phyloP scores from a whole-genome alignment of 2,113 vertebrate genomes.

The Peucedramus taeniatus region DNA sequence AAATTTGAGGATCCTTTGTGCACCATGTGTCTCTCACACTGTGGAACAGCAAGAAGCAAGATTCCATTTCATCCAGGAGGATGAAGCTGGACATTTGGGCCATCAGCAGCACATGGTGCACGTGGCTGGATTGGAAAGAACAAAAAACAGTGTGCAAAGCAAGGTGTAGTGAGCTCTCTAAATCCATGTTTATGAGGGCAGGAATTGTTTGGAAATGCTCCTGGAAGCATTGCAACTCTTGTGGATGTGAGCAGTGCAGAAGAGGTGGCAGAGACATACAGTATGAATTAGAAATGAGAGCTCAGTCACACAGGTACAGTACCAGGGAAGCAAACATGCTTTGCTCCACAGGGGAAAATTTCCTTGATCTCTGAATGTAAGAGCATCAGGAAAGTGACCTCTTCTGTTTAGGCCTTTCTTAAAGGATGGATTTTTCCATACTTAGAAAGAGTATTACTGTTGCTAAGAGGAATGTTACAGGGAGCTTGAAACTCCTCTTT shows the following conservation, averaged over 20 bases:
- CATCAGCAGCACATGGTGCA: background rate
- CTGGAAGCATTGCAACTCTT: background rate
- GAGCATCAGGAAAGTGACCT: background rate
- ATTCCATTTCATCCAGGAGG: background rate
- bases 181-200: background rate
- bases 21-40: rapidly evolving
- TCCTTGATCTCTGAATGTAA: background rate
- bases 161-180: background rate
- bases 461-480: background rate
- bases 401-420: background rate
- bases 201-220: background rate
- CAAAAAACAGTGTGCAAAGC: background rate
- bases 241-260: background rate
- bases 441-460: background rate
- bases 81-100: background rate
- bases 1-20: background rate
- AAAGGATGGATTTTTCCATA: background rate
- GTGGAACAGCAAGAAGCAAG: rapidly evolving
- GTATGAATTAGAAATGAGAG: background rate
- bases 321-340: background rate
- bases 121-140: background rate
- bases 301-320: background rate
- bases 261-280: background rate
- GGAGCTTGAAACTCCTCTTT: background rate
- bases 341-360: background rate